Evolutionary conservation across 2,797 vertebrate genomes (phyloP), one percentile per base, ranked within the genome.

Genomic region (Coregonus ussuriensis): DNA sequence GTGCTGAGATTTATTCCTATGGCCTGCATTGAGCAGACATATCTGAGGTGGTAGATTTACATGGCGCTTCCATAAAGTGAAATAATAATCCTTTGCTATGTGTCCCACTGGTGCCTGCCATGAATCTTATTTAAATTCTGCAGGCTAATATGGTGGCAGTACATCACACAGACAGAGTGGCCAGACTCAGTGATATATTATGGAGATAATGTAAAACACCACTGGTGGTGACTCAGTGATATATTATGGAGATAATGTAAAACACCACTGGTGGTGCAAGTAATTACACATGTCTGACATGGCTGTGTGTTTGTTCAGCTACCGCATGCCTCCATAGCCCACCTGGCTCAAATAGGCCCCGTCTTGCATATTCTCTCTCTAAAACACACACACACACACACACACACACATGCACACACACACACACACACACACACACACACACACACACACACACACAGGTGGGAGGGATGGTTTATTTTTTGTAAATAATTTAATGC

Each of bases 401-500:
- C 41, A 47, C 41, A 2, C 41, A 25, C 81, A n/a, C 67, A 16
- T 81, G 68, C 73, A 78, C 63, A 82, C 77, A 77, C 78, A 85
- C 70, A 68, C 79, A 3, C n/a, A 3, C 33, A 52, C n/a, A 37
- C 37, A 37, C 68, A 82, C 73, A 76, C n/a, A 63, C 77, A 67
- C 33, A 72, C 37, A 51, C 15, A 67, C 7, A n/a, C 56, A 72
- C 21, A 77, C 59, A 35, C n/a, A 77, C 79, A 86, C 69, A 77
- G 37, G 37, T 9, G 41, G 41, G 82, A 83, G 85, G 79, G 78
- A 76, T 47, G 67, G 65, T 77, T 81, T 82, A 75, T 87, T 83
- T 86, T 79, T 67, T 84, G 81, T 85, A 72, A 71, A 77, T 87
- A 73, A 91, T 90, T 91, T 88, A 79, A 89, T 89, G 90, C 88